phyloP scores from a whole-genome alignment of 2,888 invertebrate species.

The Leptinotarsa tumamoca region DNA sequence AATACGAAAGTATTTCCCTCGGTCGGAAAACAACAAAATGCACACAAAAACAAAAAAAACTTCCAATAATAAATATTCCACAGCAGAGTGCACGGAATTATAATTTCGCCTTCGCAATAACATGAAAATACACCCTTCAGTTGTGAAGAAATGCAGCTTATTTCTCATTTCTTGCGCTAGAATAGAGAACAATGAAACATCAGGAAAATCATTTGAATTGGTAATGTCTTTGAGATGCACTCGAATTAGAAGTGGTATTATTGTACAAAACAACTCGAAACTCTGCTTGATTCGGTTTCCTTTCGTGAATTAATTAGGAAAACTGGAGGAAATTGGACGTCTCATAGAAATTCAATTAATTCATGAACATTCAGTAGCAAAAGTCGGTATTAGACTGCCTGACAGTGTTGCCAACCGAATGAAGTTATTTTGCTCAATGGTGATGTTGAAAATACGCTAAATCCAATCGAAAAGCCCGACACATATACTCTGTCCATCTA shows the following conservation, averaged over 20 bases:
- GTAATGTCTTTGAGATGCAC: constrained; percentile 24
- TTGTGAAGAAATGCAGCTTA: neutral
- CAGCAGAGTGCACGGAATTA: neutral
- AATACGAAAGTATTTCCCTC: too few species aligned
- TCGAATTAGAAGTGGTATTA: constrained; percentile 19
- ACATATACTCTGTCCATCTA: too few species aligned
- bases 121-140: constrained; percentile 9
- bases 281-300: constrained; percentile 19
- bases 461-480: too few species aligned
- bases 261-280: constrained; percentile 24
- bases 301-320: constrained; percentile 24
- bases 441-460: too few species aligned
- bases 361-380: constrained; percentile 23
- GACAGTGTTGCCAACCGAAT: too few species aligned
- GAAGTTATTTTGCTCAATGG: too few species aligned
- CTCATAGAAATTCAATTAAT: constrained; percentile 32
- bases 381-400: constrained; percentile 13
- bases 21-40: too few species aligned
- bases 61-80: neutral
- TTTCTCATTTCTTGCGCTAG: neutral
- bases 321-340: constrained; percentile 31
- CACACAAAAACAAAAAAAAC: too few species aligned
- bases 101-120: neutral
- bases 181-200: constrained; percentile 6
- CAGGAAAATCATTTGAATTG: constrained; percentile 14